These are phyloP conservation scores for Amblyjoppa fuscipennis DNA, from an alignment of 2,888 invertebrate genomes.

Conservation along the genomic window DNA sequence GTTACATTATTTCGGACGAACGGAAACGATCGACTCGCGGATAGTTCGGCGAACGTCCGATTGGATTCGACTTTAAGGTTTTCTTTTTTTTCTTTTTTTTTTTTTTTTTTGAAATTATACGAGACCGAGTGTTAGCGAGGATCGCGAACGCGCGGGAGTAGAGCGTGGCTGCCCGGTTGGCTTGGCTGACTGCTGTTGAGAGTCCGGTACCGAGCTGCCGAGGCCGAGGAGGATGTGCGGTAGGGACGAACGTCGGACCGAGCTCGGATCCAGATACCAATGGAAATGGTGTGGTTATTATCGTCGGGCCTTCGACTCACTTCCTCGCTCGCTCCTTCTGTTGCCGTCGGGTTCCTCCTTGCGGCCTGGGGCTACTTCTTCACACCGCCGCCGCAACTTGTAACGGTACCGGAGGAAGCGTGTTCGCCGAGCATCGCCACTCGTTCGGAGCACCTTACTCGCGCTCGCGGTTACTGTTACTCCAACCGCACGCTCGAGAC, in stretches of 20 bases:
- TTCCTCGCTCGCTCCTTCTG: constrained; percentile 69
- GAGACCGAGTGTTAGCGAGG: constrained; percentile 13
- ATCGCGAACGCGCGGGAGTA: constrained; percentile 26
- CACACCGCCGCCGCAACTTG: constrained; percentile 69
- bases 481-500: constrained; percentile 74
- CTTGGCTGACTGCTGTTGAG: constrained; percentile 18
- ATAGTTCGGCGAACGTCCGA: neutral
- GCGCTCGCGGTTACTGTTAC: constrained; percentile 80
- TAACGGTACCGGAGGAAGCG: constrained; percentile 77
- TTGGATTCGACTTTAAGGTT: neutral
- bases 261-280: constrained; percentile 44
- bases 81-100: too few species aligned
- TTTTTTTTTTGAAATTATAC: neutral
- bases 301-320: constrained; percentile 64
- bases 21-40: neutral
- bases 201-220: constrained; percentile 35
- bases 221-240: constrained; percentile 41
- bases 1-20: neutral
- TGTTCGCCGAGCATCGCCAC: constrained; percentile 73
- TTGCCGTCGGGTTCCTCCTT: constrained; percentile 32
- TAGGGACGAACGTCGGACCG: constrained; percentile 38
- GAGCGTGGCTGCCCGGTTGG: constrained; percentile 21
- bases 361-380: constrained; percentile 5
- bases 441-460: constrained; percentile 18
- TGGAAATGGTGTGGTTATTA: constrained; percentile 24